phyloP scores from a whole-genome alignment of 2,888 invertebrate species.

The Heliconius aoede region DNA sequence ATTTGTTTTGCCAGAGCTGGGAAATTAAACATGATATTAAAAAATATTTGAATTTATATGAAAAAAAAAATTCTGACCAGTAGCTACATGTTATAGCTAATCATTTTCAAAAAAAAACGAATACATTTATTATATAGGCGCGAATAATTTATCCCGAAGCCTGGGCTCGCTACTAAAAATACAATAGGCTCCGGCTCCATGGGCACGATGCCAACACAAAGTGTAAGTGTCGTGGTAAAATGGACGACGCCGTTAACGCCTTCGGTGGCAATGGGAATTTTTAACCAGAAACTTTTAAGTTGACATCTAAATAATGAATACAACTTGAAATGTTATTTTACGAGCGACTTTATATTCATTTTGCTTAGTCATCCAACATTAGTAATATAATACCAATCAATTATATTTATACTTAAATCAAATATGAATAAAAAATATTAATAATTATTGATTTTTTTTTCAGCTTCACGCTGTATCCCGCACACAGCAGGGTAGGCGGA shows the following conservation, averaged over 20 bases:
- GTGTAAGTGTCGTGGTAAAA: constrained; percentile 46
- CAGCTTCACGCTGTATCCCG: no score
- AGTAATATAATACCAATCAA: neutral
- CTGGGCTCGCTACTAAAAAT: constrained; percentile 54
- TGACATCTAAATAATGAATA: constrained; percentile 34
- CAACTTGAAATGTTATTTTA: neutral
- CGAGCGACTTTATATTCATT: neutral
- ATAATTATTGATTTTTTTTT: no score
- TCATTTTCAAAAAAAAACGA: neutral
- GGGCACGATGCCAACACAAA: constrained; percentile 53
- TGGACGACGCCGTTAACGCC: constrained; percentile 44
- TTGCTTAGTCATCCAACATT: neutral
- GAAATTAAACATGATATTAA: neutral
- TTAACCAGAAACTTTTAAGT: constrained; percentile 40
- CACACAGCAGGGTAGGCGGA: no score
- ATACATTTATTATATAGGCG: neutral
- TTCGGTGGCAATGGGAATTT: constrained; percentile 23
- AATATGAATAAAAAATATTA: no score
- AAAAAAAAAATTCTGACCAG: neutral
- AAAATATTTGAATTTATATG: neutral
- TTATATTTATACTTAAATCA: neutral
- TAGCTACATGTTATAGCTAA: neutral
- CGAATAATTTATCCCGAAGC: constrained; percentile 34
- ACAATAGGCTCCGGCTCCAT: constrained; percentile 51
- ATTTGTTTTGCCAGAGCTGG: neutral